Evolutionary conservation across 37 sponge, comb jelly and placozoan genomes (phyloP).

Genomic region (Petrosia ficiformis): DNA sequence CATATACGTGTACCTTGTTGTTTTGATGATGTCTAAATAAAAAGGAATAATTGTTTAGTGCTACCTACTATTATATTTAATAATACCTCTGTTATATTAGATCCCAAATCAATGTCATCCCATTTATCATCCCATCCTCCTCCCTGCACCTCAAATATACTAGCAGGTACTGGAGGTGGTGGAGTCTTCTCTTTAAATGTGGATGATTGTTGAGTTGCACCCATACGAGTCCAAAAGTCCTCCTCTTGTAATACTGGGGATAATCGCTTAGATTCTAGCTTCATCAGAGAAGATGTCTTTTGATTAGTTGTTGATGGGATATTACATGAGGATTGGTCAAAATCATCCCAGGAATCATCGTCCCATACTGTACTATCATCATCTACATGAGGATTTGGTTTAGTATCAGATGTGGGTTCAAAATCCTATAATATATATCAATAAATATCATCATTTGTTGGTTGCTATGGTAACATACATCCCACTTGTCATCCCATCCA

Average conservation of each 20-base stretch:
- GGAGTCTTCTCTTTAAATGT: conserved; percentile 8
- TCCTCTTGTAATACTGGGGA: not conserved
- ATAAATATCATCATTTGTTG: too few species aligned
- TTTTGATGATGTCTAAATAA: too few species aligned
- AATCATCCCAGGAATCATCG: conserved; percentile 2
- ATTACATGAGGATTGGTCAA: not conserved
- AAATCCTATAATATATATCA: too few species aligned
- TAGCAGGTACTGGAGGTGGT: conserved; percentile 36
- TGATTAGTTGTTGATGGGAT: not conserved
- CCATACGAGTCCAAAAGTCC: conserved; percentile 4
- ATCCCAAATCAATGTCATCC: conserved; percentile 14
- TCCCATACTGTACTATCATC: conserved; percentile 8
- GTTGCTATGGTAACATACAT: not conserved
- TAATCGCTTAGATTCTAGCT: not conserved
- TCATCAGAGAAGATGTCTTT: not conserved
- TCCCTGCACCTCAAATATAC: conserved; percentile 17
- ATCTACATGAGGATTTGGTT: not conserved
- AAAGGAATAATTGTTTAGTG: too few species aligned
- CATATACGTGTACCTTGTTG: conserved; percentile 7
- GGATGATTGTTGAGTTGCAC: not conserved
- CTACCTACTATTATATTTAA: too few species aligned
- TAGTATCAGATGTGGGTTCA: too few species aligned
- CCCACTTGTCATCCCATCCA: conserved; percentile 24
- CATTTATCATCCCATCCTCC: conserved; percentile 15
- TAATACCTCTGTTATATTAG: too few species aligned